Conservation (phyloP, 2,113 vertebrate species). For the Triplophysa siluroides region DNA sequence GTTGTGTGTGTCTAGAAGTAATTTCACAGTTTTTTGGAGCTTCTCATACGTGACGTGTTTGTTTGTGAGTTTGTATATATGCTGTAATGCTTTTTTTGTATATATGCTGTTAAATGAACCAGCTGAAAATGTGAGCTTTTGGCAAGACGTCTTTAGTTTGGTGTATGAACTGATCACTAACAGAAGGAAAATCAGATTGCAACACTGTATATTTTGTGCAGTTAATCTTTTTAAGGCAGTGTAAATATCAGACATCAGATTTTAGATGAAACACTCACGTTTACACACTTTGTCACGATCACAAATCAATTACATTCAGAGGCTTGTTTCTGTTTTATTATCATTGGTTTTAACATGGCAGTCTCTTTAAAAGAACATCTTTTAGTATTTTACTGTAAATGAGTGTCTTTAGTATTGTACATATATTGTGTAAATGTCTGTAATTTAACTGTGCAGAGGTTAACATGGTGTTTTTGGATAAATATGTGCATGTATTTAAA, state of each 20-base stretch:
- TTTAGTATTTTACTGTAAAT: background rate
- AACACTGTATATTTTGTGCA: background rate
- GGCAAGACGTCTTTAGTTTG: background rate
- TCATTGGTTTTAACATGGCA: background rate
- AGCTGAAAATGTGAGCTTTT: background rate
- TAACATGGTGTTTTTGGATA: background rate
- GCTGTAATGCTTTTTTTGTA: background rate
- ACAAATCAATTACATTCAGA: too few species aligned
- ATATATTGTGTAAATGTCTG: conserved; percentile 14
- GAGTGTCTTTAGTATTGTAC: background rate
- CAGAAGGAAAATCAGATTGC: background rate
- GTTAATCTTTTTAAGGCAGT: too few species aligned
- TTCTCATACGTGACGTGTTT: background rate
- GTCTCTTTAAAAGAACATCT: conserved; percentile 5
- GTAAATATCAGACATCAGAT: too few species aligned
- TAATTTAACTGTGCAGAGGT: conserved; percentile 7
- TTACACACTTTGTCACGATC: background rate
- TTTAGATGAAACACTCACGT: too few species aligned
- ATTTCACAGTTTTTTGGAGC: too few species aligned
- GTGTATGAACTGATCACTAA: background rate
- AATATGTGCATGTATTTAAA: background rate
- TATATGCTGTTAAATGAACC: background rate
- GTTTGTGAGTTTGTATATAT: background rate
- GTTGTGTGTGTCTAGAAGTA: too few species aligned
- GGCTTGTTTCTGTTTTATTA: background rate